Evolutionary conservation across 2,113 vertebrate genomes (phyloP).

Genomic region (Melanocharis versteri): DNA sequence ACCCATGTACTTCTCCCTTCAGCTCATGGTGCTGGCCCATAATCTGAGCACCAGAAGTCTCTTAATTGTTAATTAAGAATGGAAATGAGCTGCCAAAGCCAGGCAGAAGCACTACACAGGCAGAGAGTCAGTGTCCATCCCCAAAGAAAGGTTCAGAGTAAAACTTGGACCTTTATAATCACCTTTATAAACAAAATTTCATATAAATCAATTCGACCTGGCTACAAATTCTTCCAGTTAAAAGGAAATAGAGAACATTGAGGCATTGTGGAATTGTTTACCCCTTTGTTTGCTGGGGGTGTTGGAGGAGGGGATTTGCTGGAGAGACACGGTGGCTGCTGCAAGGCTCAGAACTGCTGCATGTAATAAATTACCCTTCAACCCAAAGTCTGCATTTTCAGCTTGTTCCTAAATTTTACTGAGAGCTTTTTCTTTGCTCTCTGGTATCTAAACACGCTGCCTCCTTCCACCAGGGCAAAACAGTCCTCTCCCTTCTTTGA

Average conservation of each 20-base stretch:
- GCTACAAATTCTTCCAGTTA: not conserved
- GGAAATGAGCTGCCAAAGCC: not conserved
- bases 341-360: not conserved
- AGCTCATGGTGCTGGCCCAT: not conserved
- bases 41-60: not conserved
- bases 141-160: not conserved
- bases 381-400: not conserved
- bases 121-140: not conserved
- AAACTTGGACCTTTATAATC: not conserved
- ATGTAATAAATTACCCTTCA: not conserved
- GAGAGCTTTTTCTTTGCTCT: not conserved
- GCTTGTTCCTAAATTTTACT: not conserved
- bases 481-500: not conserved
- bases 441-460: accelerated
- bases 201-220: not conserved
- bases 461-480: not conserved
- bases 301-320: not conserved
- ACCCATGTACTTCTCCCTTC: not conserved
- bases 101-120: not conserved
- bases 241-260: not conserved
- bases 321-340: not conserved
- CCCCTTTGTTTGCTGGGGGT: not conserved
- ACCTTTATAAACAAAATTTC: not conserved
- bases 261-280: not conserved
- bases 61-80: not conserved